phyloP scores from a whole-genome alignment of 2,888 invertebrate species.

The Cataglyphis livida region DNA sequence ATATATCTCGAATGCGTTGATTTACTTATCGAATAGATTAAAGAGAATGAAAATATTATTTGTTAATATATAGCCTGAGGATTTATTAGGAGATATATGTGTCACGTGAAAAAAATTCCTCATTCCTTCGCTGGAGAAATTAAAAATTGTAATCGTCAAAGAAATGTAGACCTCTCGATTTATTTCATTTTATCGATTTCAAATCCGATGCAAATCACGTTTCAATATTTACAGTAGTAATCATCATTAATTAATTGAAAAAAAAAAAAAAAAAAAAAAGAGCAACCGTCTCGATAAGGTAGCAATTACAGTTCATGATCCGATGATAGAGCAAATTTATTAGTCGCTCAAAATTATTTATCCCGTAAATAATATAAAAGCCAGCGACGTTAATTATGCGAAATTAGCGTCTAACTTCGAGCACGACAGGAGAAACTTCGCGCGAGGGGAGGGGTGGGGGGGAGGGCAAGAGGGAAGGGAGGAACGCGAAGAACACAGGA shows the following conservation, averaged over 20 bases:
- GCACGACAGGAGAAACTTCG: slow-evolving; percentile 42
- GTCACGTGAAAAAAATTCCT: not conserved
- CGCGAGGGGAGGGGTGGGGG: not conserved
- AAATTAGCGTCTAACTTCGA: slow-evolving; percentile 44
- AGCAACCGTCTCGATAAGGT: not conserved
- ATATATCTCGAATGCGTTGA: not conserved
- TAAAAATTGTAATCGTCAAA: not conserved
- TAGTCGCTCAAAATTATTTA: slow-evolving; percentile 44
- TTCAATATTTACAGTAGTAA: not conserved
- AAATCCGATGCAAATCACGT: not conserved
- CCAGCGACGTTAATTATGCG: slow-evolving; percentile 50
- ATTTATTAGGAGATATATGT: not conserved
- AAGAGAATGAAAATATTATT: not conserved
- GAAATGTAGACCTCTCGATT: not conserved
- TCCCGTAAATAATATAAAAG: slow-evolving; percentile 51
- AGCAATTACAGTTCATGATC: slow-evolving; percentile 22
- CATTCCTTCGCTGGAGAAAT: not conserved
- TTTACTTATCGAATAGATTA: not conserved
- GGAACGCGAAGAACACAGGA: slow-evolving; percentile 43
- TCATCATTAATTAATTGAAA: not conserved
- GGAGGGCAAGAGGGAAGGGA: not conserved
- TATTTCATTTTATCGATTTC: not conserved
- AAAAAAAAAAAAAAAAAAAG: not conserved
- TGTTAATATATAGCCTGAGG: not conserved
- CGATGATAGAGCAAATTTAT: slow-evolving; percentile 27